Evolutionary conservation across 2,888 invertebrate genomes (phyloP).

Genomic region (Leucoptera coffeella): DNA sequence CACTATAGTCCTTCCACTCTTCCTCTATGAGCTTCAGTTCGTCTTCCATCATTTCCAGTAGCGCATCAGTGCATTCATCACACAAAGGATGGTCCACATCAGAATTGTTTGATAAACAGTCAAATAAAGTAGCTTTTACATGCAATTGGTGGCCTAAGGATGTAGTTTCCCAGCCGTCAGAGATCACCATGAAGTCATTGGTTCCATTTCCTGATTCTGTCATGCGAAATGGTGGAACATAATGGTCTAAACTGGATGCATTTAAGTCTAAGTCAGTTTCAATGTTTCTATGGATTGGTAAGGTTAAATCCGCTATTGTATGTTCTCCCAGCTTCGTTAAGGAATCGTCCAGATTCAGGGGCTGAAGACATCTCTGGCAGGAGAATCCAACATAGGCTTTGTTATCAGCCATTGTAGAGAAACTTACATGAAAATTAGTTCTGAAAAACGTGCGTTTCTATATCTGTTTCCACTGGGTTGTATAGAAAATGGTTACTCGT

Average conservation of each 20-base stretch:
- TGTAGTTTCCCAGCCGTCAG: conserved; percentile 69
- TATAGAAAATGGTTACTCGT: no score
- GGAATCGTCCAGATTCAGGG: conserved; percentile 78
- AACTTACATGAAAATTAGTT: no score
- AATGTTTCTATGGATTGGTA: conserved; percentile 39
- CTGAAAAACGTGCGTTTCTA: no score
- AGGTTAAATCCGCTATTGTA: conserved; percentile 79
- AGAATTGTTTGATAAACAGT: conserved; percentile 86
- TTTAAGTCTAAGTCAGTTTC: conserved; percentile 69
- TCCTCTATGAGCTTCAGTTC: conserved; percentile 79
- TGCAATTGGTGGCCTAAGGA: conserved; percentile 43
- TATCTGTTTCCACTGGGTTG: conserved; percentile 1
- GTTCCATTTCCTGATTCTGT: conserved; percentile 78
- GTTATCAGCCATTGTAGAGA: conserved; percentile 62
- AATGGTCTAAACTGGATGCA: conserved; percentile 73
- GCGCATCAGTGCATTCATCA: conserved; percentile 90
- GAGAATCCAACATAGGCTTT: conserved; percentile 77
- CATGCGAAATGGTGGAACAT: conserved; percentile 74
- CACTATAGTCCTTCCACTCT: conserved; percentile 85
- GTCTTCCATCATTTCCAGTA: conserved; percentile 83
- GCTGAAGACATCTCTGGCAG: conserved; percentile 89
- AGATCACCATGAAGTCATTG: conserved; percentile 87
- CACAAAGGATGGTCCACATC: conserved; percentile 94
- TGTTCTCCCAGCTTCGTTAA: conserved; percentile 82
- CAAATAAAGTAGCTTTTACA: conserved; percentile 81